Conservation (phyloP, 2,888 invertebrate species). For the Caradrina clavipalpis region DNA sequence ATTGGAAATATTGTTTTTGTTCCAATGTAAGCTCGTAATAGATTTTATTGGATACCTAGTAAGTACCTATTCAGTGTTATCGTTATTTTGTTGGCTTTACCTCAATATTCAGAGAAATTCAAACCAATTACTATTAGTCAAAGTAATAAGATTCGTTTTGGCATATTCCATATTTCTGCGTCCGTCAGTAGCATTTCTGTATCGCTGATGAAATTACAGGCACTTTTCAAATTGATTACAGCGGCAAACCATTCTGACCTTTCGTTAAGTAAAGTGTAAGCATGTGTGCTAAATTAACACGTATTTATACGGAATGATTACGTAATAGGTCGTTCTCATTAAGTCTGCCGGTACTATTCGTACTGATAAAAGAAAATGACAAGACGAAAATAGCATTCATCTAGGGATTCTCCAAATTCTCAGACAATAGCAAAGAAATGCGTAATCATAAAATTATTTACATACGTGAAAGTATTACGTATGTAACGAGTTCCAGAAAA, state of each 20-base stretch:
- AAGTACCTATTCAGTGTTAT: constrained; percentile 12
- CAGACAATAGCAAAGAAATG: constrained; percentile 21
- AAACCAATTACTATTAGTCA: constrained; percentile 24
- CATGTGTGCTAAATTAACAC: background rate
- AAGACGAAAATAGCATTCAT: constrained; percentile 9
- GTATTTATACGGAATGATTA: background rate
- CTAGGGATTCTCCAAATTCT: constrained; percentile 14
- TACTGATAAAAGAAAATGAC: background rate
- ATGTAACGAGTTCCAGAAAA: constrained; percentile 46
- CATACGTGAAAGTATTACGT: constrained; percentile 39
- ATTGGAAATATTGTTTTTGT: constrained; percentile 29
- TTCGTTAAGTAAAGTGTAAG: too few species aligned
- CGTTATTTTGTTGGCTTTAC: constrained; percentile 14
- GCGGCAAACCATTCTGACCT: background rate
- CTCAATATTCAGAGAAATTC: background rate
- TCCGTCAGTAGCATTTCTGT: background rate
- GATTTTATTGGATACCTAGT: background rate
- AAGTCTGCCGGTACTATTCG: background rate
- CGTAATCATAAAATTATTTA: constrained; percentile 48
- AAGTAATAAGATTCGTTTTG: background rate
- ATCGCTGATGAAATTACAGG: background rate
- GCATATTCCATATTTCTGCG: background rate
- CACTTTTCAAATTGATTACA: background rate
- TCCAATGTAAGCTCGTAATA: constrained; percentile 4
- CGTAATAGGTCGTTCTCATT: background rate